Base-by-base conservation (phyloP, 2,113 vertebrate species). In the Dissostichus mawsoni region DNA sequence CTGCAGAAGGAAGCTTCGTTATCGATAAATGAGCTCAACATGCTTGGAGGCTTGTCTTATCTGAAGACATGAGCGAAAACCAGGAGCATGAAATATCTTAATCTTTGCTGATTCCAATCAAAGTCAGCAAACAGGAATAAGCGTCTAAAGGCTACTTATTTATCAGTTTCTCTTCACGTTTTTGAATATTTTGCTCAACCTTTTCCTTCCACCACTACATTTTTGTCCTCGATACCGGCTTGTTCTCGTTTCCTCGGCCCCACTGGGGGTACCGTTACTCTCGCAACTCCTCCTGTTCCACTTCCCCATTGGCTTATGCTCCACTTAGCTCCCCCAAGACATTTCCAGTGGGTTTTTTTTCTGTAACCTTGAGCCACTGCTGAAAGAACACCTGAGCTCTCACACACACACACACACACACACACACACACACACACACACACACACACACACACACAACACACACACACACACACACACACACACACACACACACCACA, bases 221-320 rank as follows among this genome's bases (percentile, higher is more conserved):
- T 57, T 61, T 69, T 67, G 93, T 90, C 92, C 94, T 92, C 89
- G 78, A 92, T 93, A 90, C 78, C 11, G 1, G 18, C 74, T 75
- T 77, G 90, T 61, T 86, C 92, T 63, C 78, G 45, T 87, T 84
- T 82, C 66, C 69, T 58, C 2, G 13, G 67, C 71, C 88, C 87
- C 68, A 1, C 25, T 78, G 81, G 87, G 83, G 78, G 48, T 25
- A n/a, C 8, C 14, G 11, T 66, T 85, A 85, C 76, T 88, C 89
- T 90, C 79, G 12, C 25, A 18, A 73, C 86, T 71, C 84, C 71
- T 69, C 87, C 80, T 89, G 93, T 72, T 90, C 94, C 81, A 93
- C 86, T 92, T 94, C 74, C 36, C 69, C 56, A 53, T 83, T 79
- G 72, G 85, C 71, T 84, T 36, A 8, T 76, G 81, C 69, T 90